phyloP scores from a whole-genome alignment of 53 echinoderm and acorn worm genomes.

The Actinopyga echinites region DNA sequence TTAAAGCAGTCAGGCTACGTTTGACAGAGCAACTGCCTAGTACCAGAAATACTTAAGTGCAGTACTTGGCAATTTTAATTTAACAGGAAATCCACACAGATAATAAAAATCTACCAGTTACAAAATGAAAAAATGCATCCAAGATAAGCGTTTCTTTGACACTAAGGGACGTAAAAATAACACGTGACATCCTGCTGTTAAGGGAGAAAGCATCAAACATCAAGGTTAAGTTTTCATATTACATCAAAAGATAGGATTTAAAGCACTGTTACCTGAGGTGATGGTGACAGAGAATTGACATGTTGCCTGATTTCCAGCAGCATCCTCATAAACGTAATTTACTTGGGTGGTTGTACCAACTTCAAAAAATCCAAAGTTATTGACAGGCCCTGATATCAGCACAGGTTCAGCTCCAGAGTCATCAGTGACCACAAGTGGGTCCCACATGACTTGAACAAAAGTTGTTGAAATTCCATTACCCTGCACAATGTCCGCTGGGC shows the following conservation, averaged over 20 bases:
- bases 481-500: slow-evolving; percentile 32
- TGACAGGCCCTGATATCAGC: background rate
- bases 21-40: too few species aligned
- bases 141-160: too few species aligned
- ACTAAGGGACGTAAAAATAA: too few species aligned
- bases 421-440: slow-evolving; percentile 6
- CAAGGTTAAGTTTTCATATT: background rate
- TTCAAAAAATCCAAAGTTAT: slow-evolving; percentile 35
- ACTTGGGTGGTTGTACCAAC: slow-evolving; percentile 17
- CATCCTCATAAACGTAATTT: slow-evolving; percentile 39
- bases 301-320: slow-evolving; percentile 29
- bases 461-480: background rate
- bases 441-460: slow-evolving; percentile 25
- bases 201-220: background rate
- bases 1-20: too few species aligned
- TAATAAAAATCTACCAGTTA: too few species aligned
- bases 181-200: too few species aligned
- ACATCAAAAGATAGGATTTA: background rate
- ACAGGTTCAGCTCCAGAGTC: background rate
- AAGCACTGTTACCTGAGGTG: background rate
- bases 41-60: too few species aligned
- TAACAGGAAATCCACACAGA: too few species aligned
- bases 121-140: too few species aligned
- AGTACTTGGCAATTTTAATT: too few species aligned
- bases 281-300: slow-evolving; percentile 37